phyloP scores from a whole-genome alignment of 2,797 vertebrate species.

The Harpagifer antarcticus region DNA sequence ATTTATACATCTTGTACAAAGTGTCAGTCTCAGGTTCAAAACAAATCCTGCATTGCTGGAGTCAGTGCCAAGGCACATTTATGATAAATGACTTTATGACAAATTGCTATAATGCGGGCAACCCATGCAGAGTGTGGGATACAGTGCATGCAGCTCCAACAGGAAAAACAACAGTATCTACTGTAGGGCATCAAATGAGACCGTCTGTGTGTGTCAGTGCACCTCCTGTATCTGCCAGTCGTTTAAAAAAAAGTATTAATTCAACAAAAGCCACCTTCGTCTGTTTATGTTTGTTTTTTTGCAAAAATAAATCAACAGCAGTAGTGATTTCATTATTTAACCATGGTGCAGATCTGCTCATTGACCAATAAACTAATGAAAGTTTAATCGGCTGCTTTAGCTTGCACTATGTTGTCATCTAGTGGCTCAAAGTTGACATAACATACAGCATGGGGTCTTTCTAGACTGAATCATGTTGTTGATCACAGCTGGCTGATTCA shows the following conservation, averaged over 20 bases:
- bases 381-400: slow-evolving; percentile 60
- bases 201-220: background rate
- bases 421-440: slow-evolving; percentile 54
- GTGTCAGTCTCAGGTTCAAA: slow-evolving; percentile 76
- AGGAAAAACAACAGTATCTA: slow-evolving; percentile 44
- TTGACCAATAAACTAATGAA: slow-evolving; percentile 53
- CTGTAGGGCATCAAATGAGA: slow-evolving; percentile 16
- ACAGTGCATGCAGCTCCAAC: slow-evolving; percentile 54
- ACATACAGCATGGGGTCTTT: slow-evolving; percentile 24
- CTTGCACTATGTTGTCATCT: slow-evolving; percentile 79
- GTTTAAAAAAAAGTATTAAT: slow-evolving; percentile 48
- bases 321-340: slow-evolving; percentile 68
- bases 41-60: slow-evolving; percentile 76
- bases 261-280: slow-evolving; percentile 31
- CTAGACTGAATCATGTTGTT: slow-evolving; percentile 21
- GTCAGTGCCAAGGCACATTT: slow-evolving; percentile 69
- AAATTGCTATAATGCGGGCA: slow-evolving; percentile 74
- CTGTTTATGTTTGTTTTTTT: slow-evolving; percentile 42
- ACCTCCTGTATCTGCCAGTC: slow-evolving; percentile 17
- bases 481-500: slow-evolving; percentile 14
- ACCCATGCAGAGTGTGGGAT: slow-evolving; percentile 38
- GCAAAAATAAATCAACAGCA: slow-evolving; percentile 58
- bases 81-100: slow-evolving; percentile 80
- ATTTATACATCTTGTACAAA: slow-evolving; percentile 82
- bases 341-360: slow-evolving; percentile 56